Evolutionary conservation across 2,888 invertebrate species (phyloP), one percentile per base, ranked within the genome.

Genomic region (Drosophila picticornis): DNA sequence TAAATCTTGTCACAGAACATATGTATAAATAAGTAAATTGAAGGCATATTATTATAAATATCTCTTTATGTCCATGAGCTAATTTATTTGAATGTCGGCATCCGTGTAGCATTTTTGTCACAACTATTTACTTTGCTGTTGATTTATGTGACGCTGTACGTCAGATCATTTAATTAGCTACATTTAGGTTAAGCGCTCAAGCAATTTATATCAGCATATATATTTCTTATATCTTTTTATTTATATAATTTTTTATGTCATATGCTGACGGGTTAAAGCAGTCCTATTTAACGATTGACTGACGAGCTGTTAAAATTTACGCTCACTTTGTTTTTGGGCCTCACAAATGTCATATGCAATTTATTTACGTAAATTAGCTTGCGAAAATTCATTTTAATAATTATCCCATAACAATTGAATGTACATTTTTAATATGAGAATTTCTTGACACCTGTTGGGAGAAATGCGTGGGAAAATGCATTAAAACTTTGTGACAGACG

Each of bases 131-230:
- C 56, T 58, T 50, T 36, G 31, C 57, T 51, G 9, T 60, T 79
- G 74, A 81, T 79, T 79, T 79, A 81, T 78, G 55, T 55, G n/a
- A 58, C 11, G 55, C 57, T 52, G 4, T 38, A 34, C 51, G 48
- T 52, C 38, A 56, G 48, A 27, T 50, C 51, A 69, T 80, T 83
- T 68, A 70, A 83, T 80, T 66, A 65, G 71, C 58, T 38, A 16
- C n/a, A 64, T 55, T 43, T 63, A 51, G 75, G 77, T 83, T 83
- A 83, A 75, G 67, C 64, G 61, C 51, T 71, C 51, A 58, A 34
- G 51, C 60, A 66, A 62, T 62, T 52, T 66, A 55, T 43, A 31
- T 51, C 34, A n/a, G 1, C 36, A 19, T 27, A 13, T n/a, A n/a
- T n/a, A n/a, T n/a, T n/a, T n/a, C 38, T 27, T 50, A 11, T 29